These are phyloP conservation scores for Clavelina lepadiformis DNA, from an alignment of 23 tunicate species.

Conservation along the genomic window DNA sequence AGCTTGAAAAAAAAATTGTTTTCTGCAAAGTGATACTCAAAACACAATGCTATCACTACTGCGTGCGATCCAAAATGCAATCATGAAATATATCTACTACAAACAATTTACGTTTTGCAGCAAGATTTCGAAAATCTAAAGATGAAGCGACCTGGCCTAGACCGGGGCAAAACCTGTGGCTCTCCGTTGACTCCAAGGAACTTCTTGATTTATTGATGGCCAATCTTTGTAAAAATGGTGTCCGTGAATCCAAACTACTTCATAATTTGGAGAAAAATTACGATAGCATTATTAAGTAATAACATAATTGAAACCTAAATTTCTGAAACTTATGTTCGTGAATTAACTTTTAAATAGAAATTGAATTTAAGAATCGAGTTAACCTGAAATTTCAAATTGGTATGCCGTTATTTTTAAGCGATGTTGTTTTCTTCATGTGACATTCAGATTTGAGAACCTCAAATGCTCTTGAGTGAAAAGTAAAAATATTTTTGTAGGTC, in stretches of 20 bases:
- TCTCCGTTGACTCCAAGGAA: slow-evolving; percentile 33
- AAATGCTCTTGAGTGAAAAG: neutral
- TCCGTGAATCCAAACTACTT: slow-evolving; percentile 45
- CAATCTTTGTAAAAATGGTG: slow-evolving; percentile 21
- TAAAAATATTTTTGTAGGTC: slow-evolving; percentile 18
- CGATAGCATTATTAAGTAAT: slow-evolving; percentile 41
- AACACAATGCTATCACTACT: too few relatives aligned
- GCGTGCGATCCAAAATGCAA: too few relatives aligned
- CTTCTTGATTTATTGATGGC: slow-evolving; percentile 33
- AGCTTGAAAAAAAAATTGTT: too few relatives aligned
- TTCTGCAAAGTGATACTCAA: too few relatives aligned
- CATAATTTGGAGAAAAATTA: slow-evolving; percentile 31
- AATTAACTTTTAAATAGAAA: too few relatives aligned
- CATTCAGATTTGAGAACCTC: too few relatives aligned
- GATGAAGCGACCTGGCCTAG: slow-evolving; percentile 57
- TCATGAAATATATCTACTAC: too few relatives aligned
- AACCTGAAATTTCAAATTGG: too few relatives aligned
- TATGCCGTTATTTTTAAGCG: too few relatives aligned
- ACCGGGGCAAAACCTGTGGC: slow-evolving; percentile 62
- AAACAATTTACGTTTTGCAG: too few relatives aligned
- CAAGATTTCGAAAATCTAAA: slow-evolving; percentile 24
- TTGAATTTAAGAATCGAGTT: too few relatives aligned
- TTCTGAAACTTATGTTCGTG: neutral
- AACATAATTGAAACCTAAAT: neutral
- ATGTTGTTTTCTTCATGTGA: too few relatives aligned